Evolutionary conservation across 2,113 vertebrate species (phyloP).

Genomic region (Leucoraja erinaceus): DNA sequence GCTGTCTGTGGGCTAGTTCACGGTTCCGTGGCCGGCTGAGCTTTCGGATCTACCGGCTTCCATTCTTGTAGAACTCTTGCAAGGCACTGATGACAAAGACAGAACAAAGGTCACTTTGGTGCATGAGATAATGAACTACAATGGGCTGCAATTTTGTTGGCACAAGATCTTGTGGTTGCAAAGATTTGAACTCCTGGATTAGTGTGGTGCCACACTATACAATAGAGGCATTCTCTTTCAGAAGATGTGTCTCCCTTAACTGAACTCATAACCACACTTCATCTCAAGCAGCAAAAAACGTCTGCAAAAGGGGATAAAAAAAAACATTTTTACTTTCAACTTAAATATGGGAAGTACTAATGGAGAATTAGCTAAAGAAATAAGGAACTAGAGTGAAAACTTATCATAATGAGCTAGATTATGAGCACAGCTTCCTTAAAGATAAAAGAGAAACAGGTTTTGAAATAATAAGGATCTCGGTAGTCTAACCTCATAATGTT

Average conservation of each 20-base stretch:
- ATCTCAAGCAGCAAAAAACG: neutral
- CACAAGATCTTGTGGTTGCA: too few species aligned
- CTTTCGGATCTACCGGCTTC: too few species aligned
- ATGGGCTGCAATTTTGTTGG: too few species aligned
- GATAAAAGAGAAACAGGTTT: neutral
- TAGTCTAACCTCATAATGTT: neutral
- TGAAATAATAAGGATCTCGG: neutral
- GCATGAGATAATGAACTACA: too few species aligned
- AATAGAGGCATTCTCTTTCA: too few species aligned
- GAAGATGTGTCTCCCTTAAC: neutral
- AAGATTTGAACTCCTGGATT: too few species aligned
- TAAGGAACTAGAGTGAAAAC: neutral
- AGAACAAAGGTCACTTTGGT: too few species aligned
- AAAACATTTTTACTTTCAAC: neutral
- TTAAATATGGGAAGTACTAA: slow-evolving; percentile 30
- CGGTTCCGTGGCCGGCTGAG: too few species aligned
- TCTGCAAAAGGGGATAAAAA: neutral
- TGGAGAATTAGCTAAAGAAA: slow-evolving; percentile 19
- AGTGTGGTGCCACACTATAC: too few species aligned
- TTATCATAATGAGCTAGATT: slow-evolving; percentile 16
- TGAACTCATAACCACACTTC: neutral
- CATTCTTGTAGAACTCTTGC: too few species aligned
- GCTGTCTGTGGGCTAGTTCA: too few species aligned
- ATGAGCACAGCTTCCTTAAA: neutral
- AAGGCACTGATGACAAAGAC: too few species aligned